phyloP scores from a whole-genome alignment of 1,140 invertebrate species.

The Trachymyrmex cornetzi region DNA sequence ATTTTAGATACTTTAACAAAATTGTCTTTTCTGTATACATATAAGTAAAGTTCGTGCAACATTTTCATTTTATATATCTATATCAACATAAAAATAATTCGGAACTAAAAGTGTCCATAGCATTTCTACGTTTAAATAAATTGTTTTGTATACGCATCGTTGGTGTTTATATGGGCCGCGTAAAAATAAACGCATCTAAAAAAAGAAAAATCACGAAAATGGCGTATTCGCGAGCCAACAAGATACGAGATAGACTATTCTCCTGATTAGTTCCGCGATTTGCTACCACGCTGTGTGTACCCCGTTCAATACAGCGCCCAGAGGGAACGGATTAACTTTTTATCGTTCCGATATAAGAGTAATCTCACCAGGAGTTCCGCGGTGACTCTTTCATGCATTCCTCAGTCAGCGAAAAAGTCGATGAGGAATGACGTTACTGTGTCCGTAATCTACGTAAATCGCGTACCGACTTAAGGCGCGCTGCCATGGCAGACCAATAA shows the following conservation, averaged over 20 bases:
- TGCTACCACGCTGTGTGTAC: constrained; percentile 5
- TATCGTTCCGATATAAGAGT: constrained; percentile 53
- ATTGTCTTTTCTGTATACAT: too few species aligned
- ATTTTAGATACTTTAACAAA: too few species aligned
- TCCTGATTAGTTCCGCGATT: constrained; percentile 59
- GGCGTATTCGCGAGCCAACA: not conserved
- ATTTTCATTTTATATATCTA: not conserved
- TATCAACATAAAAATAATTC: not conserved
- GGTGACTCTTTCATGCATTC: constrained; percentile 53
- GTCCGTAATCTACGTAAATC: constrained; percentile 60
- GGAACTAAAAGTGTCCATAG: not conserved
- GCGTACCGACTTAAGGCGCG: constrained; percentile 36
- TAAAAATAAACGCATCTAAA: not conserved
- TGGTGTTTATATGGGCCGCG: not conserved
- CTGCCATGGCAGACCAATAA: constrained; percentile 56
- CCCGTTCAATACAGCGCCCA: constrained; percentile 31
- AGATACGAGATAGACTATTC: constrained; percentile 37
- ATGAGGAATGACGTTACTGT: constrained; percentile 21
- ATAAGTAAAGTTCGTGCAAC: not conserved
- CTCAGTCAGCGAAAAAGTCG: constrained; percentile 24
- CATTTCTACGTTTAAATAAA: not conserved
- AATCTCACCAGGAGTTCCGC: constrained; percentile 49
- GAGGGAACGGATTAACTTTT: constrained; percentile 50
- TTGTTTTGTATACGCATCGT: not conserved
- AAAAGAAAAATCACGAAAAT: constrained; percentile 10